Conservation (phyloP, 1,140 invertebrate species). For the Trissolcus basalis region DNA sequence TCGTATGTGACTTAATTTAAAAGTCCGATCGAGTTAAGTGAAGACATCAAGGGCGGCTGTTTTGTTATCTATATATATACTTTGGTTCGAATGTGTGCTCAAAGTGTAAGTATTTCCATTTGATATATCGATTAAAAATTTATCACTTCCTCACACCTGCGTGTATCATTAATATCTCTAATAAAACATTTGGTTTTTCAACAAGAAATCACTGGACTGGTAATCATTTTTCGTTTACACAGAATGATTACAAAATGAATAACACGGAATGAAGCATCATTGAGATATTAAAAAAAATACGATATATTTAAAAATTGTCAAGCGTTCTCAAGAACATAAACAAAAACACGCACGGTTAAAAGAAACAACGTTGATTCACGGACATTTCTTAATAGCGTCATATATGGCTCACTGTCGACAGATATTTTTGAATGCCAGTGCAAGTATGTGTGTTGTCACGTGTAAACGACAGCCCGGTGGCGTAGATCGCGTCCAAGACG, state of each 20-base stretch:
- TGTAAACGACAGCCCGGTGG: constrained; percentile 50
- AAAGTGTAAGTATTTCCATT: constrained; percentile 10
- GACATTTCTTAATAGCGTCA: constrained; percentile 44
- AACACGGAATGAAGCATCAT: too few relatives aligned
- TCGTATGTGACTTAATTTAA: constrained; percentile 34
- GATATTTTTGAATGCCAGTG: constrained; percentile 56
- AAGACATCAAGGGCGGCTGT: constrained; percentile 33
- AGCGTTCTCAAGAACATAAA: constrained; percentile 17
- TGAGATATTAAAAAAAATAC: too few relatives aligned
- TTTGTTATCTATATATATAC: constrained; percentile 33
- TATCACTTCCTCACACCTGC: constrained; percentile 1
- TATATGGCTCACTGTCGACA: constrained; percentile 52
- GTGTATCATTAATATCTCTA: not conserved
- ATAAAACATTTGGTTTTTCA: too few relatives aligned
- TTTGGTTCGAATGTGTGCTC: constrained; percentile 5
- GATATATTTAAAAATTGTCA: not conserved
- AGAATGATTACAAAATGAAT: too few relatives aligned
- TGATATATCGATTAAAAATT: constrained; percentile 39
- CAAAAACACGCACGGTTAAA: constrained; percentile 9
- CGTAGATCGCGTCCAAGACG: constrained; percentile 30
- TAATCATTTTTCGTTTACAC: too few relatives aligned
- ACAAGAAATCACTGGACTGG: too few relatives aligned
- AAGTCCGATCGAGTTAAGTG: constrained; percentile 16
- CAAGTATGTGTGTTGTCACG: constrained; percentile 34
- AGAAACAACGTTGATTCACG: constrained; percentile 50